phyloP scores from a whole-genome alignment of 2,797 vertebrate genomes.

The Poecilia gillii region DNA sequence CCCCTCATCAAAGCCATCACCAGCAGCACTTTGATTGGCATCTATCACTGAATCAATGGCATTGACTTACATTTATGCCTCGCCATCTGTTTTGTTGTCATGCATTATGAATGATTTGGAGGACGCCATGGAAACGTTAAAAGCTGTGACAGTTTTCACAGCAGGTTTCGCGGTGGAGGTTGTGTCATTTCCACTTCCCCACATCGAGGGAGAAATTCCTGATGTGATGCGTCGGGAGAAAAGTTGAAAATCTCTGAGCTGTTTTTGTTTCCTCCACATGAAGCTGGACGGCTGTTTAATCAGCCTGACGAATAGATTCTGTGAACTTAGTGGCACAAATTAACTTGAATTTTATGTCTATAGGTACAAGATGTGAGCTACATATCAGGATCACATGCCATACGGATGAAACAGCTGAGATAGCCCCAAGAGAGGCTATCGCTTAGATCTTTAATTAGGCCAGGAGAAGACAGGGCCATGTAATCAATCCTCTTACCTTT shows the following conservation, averaged over 20 bases:
- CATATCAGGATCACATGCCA: slow-evolving; percentile 35
- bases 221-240: slow-evolving; percentile 22
- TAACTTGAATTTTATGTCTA: background rate
- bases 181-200: slow-evolving; percentile 39
- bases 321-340: slow-evolving; percentile 11
- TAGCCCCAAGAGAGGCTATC: slow-evolving; percentile 58
- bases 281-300: slow-evolving; percentile 4
- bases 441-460: slow-evolving; percentile 78
- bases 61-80: slow-evolving; percentile 52
- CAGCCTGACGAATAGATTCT: slow-evolving; percentile 22
- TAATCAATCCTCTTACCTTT: slow-evolving; percentile 76
- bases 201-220: slow-evolving; percentile 37
- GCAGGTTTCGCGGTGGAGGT: slow-evolving; percentile 26
- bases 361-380: slow-evolving; percentile 31
- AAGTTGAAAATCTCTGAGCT: slow-evolving; percentile 19
- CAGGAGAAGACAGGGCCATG: slow-evolving; percentile 67
- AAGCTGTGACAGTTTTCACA: slow-evolving; percentile 45
- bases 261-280: slow-evolving; percentile 17
- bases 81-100: slow-evolving; percentile 64
- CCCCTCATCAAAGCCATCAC: slow-evolving; percentile 64
- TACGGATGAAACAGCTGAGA: slow-evolving; percentile 59
- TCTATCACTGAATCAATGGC: slow-evolving; percentile 70
- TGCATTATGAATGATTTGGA: slow-evolving; percentile 42
- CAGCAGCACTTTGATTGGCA: slow-evolving; percentile 71
- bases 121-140: slow-evolving; percentile 52